Percentiles rank a stretch among this genome's conserved stretches.
Evolutionary conservation across 2,888 invertebrate species (phyloP).

Genomic region (Silvanus unidentatus): DNA sequence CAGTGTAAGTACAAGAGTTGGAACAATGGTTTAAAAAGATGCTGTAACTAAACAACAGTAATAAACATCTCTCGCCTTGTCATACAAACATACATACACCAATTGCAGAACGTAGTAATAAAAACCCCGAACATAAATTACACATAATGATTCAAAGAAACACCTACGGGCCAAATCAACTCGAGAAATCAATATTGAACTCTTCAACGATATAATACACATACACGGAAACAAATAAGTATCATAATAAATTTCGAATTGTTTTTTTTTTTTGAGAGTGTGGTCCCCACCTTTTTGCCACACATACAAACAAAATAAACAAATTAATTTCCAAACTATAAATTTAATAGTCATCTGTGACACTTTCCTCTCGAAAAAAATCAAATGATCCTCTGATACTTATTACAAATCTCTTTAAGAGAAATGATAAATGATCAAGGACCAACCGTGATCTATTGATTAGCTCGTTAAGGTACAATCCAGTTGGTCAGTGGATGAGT

Average conservation of each 20-base stretch:
- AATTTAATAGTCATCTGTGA: constrained; percentile 38
- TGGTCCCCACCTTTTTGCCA: not conserved
- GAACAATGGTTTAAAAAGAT: no score
- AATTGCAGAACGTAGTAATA: not conserved
- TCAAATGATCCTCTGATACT: constrained; percentile 39
- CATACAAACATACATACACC: constrained; percentile 1
- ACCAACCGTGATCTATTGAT: constrained; percentile 49
- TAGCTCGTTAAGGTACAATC: constrained; percentile 47
- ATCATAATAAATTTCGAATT: no score
- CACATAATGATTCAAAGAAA: constrained; percentile 3
- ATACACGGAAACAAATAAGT: no score
- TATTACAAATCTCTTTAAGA: constrained; percentile 47
- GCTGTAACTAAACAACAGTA: constrained; percentile 1
- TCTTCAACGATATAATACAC: not conserved
- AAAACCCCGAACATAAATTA: constrained; percentile 2
- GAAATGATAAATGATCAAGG: constrained; percentile 47
- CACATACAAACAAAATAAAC: constrained; percentile 6
- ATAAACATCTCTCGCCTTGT: constrained; percentile 4
- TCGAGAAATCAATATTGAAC: constrained; percentile 3
- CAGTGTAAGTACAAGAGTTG: no score
- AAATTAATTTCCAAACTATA: constrained; percentile 28
- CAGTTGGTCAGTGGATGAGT: constrained; percentile 36
- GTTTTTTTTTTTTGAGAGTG: not conserved
- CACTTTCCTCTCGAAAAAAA: constrained; percentile 39
- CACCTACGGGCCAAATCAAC: constrained; percentile 4